Conservation (phyloP, 2,888 invertebrate genomes). For the Pherbina coryleti region DNA sequence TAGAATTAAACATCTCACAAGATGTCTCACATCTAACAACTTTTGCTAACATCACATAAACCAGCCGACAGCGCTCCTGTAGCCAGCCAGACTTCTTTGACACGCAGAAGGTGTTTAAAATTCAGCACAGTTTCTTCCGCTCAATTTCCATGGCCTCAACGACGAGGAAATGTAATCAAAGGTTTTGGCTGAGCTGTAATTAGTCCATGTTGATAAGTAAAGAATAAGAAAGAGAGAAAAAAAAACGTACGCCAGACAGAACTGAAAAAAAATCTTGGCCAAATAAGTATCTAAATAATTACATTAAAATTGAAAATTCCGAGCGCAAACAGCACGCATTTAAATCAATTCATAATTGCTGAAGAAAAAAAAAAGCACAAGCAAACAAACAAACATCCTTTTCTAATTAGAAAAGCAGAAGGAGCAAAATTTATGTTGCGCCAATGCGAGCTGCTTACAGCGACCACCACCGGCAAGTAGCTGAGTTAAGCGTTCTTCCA, state of each 20-base stretch:
- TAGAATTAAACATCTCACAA: too few relatives aligned
- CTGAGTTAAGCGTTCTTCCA: conserved; percentile 38
- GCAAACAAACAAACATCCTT: conserved; percentile 57
- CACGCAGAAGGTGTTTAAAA: neutral
- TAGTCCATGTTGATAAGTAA: conserved; percentile 46
- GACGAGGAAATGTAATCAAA: conserved; percentile 20
- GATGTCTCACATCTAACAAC: too few relatives aligned
- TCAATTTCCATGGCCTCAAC: conserved; percentile 59
- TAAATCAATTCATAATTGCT: conserved; percentile 62
- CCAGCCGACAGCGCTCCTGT: conserved; percentile 45
- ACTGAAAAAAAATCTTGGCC: conserved; percentile 39
- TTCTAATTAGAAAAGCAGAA: conserved; percentile 49
- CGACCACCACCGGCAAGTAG: conserved; percentile 57
- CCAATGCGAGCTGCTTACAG: conserved; percentile 36
- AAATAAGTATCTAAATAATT: conserved; percentile 51
- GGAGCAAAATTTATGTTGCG: neutral
- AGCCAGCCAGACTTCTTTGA: neutral
- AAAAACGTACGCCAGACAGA: neutral
- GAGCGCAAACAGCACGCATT: conserved; percentile 29
- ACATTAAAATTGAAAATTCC: conserved; percentile 56
- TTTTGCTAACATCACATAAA: too few relatives aligned
- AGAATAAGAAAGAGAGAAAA: conserved; percentile 19
- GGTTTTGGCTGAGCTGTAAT: conserved; percentile 43
- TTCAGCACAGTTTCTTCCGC: conserved; percentile 54
- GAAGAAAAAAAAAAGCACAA: conserved; percentile 33